phyloP scores from a whole-genome alignment of 1,140 invertebrate genomes.

The Pantala flavescens region DNA sequence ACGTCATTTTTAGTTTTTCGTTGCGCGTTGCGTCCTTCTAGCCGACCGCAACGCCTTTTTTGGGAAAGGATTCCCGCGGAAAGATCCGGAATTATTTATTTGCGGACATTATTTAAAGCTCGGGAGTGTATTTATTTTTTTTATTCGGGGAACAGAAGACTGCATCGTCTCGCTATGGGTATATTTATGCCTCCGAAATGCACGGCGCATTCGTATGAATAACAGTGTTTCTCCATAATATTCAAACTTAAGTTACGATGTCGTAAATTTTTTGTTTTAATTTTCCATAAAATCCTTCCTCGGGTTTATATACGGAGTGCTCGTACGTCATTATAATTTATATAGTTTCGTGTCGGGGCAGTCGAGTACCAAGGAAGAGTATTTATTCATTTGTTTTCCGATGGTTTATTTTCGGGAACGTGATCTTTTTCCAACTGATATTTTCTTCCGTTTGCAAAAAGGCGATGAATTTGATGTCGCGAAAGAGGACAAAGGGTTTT shows the following conservation, averaged over 20 bases:
- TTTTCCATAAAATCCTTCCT: slow-evolving; percentile 6
- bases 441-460: not conserved
- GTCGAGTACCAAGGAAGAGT: not conserved
- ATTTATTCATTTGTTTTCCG: not conserved
- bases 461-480: not conserved
- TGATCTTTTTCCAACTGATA: not conserved
- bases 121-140: not conserved
- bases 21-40: too few relatives aligned
- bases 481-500: not conserved
- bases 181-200: not conserved
- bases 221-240: not conserved
- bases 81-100: too few relatives aligned
- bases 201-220: not conserved
- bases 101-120: not conserved
- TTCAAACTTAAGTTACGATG: slow-evolving; percentile 6
- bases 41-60: too few relatives aligned
- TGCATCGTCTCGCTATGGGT: not conserved
- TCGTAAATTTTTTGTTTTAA: slow-evolving; percentile 4
- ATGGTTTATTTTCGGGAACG: not conserved
- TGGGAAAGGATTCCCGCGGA: too few relatives aligned
- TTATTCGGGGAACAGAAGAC: not conserved
- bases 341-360: not conserved
- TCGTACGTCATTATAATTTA: not conserved
- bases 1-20: too few relatives aligned
- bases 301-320: not conserved